Conservation (phyloP, 2,888 invertebrate genomes). For the Lasius fuliginosus region DNA sequence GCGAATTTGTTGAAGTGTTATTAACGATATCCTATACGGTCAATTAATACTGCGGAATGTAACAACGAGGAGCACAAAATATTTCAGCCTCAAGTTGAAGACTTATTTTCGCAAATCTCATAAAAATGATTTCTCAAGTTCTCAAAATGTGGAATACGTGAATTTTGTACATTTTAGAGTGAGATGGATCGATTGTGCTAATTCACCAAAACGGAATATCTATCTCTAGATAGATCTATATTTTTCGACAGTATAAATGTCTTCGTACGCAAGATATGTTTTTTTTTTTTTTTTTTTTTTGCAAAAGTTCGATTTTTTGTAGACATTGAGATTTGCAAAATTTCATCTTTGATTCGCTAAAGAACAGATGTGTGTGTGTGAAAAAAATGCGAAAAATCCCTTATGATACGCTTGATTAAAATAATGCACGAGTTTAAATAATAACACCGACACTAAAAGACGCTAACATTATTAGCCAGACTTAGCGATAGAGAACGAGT, state of each 20-base stretch:
- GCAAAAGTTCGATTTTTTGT: not conserved
- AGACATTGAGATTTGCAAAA: not conserved
- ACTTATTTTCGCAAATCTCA: not conserved
- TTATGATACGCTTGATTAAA: not conserved
- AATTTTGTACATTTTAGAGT: not conserved
- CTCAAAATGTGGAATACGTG: not conserved
- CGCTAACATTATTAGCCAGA: slow-evolving; percentile 18
- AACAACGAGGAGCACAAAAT: not conserved
- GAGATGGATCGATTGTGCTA: not conserved
- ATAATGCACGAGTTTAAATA: slow-evolving; percentile 9
- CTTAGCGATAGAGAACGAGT: slow-evolving; percentile 19
- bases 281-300: not conserved
- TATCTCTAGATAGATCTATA: not conserved
- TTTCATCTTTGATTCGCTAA: not conserved
- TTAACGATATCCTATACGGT: not conserved
- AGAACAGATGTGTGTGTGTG: not conserved
- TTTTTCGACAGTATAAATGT: not conserved
- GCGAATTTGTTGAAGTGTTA: slow-evolving; percentile 1
- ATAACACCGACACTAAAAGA: slow-evolving; percentile 11
- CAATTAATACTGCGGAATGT: not conserved
- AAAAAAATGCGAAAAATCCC: not conserved
- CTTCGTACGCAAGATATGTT: not conserved
- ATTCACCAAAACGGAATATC: not conserved
- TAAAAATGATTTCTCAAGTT: not conserved
- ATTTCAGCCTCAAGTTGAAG: not conserved